Percentiles rank a stretch among this genome's conserved stretches.
Evolutionary conservation across 2,797 vertebrate genomes (phyloP).

Genomic region (Lacerta bilineata): DNA sequence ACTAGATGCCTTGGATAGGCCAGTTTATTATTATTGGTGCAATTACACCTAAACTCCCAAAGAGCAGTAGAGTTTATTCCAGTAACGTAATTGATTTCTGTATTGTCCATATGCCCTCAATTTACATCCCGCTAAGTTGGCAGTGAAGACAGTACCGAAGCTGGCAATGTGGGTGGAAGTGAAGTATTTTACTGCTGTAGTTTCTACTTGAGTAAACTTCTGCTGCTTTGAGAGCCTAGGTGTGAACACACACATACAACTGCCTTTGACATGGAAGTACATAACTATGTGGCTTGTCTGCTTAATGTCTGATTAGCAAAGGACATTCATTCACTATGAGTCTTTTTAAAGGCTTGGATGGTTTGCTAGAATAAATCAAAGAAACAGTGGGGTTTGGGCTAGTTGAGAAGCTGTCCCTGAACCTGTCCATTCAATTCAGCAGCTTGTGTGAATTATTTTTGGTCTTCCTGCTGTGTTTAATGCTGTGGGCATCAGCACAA

Average conservation of each 20-base stretch:
- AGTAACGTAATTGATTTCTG: background rate
- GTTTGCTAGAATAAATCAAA: background rate
- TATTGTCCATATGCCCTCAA: background rate
- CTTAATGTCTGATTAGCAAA: conserved; percentile 15
- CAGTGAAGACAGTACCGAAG: background rate
- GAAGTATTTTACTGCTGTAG: conserved; percentile 9
- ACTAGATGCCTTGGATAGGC: background rate
- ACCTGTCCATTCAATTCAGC: background rate
- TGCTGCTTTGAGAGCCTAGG: background rate
- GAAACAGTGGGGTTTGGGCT: background rate
- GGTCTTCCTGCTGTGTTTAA: background rate
- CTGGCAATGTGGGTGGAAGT: no score
- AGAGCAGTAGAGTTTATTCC: background rate
- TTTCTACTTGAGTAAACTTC: background rate
- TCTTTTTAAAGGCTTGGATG: conserved; percentile 6
- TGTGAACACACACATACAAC: background rate
- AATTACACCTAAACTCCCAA: background rate
- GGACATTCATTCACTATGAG: background rate
- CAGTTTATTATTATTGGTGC: background rate
- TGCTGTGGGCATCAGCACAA: background rate
- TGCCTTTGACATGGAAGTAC: conserved; percentile 7
- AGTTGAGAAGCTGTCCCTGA: background rate
- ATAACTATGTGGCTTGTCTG: background rate
- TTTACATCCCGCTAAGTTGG: background rate
- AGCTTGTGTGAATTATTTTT: background rate